Evolutionary conservation across 2,797 vertebrate genomes (phyloP).

Genomic region (Hypotaenidia okinawae): DNA sequence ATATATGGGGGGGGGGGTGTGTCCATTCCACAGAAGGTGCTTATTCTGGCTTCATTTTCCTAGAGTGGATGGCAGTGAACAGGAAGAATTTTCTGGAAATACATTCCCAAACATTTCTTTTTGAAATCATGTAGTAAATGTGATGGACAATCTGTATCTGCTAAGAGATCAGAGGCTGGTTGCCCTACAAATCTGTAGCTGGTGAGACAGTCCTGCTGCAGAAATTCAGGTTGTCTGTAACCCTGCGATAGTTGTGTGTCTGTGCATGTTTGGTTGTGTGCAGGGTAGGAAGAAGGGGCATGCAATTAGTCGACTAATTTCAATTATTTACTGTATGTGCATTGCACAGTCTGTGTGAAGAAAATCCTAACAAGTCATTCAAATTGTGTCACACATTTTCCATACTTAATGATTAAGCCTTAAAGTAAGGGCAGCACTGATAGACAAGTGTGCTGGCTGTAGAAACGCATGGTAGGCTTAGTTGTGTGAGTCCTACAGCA

Average conservation of each 20-base stretch:
- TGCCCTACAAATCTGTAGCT: not conserved
- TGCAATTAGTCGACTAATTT: not conserved
- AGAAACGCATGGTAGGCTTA: not conserved
- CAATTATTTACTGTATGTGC: not conserved
- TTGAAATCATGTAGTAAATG: not conserved
- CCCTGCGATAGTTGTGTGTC: not conserved
- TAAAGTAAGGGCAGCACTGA: not conserved
- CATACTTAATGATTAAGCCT: not conserved
- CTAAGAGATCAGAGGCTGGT: not conserved
- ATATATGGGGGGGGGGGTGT: not conserved
- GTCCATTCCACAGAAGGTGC: not conserved
- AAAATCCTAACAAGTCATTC: not conserved
- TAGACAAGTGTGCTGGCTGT: not conserved
- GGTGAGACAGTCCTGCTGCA: not conserved
- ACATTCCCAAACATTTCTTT: not conserved
- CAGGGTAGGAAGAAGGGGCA: not conserved
- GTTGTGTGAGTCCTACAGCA: not conserved
- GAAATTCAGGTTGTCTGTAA: not conserved
- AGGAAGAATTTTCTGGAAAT: not conserved
- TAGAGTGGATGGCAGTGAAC: not conserved
- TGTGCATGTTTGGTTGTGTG: not conserved
- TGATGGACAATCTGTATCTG: not conserved
- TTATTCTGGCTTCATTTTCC: not conserved
- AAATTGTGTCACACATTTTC: not conserved
- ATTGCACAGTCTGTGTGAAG: not conserved